Evolutionary conservation across 2,888 invertebrate genomes (phyloP).

Genomic region (Bhutanitis thaidina): DNA sequence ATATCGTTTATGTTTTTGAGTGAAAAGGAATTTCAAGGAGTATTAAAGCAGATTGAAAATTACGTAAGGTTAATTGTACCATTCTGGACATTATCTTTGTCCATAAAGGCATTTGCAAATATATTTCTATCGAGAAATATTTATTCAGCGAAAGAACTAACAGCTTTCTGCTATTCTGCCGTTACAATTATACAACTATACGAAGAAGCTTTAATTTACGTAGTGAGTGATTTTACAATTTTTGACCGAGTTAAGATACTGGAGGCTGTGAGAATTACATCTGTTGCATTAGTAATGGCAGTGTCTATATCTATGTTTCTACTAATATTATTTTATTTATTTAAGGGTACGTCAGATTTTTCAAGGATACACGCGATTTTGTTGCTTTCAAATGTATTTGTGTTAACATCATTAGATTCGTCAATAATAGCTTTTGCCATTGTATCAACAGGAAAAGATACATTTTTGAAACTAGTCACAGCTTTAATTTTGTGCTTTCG

Average conservation of each 20-base stretch:
- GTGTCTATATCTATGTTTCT: background rate
- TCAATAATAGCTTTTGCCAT: background rate
- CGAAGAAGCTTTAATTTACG: background rate
- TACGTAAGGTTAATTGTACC: background rate
- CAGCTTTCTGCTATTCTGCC: background rate
- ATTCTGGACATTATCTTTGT: background rate
- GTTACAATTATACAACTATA: background rate
- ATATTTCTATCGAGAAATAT: background rate
- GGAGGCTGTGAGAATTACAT: background rate
- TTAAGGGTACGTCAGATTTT: background rate
- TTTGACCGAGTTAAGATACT: background rate
- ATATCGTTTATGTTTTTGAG: background rate
- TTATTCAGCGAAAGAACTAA: background rate
- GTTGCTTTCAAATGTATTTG: background rate
- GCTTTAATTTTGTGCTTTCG: background rate
- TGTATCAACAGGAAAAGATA: background rate
- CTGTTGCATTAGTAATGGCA: background rate
- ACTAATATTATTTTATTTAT: background rate
- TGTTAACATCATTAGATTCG: background rate
- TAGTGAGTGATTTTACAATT: background rate
- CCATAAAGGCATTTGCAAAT: background rate
- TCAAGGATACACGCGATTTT: background rate
- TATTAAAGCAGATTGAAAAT: background rate
- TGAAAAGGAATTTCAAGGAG: background rate
- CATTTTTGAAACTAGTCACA: background rate